Evolutionary conservation across 2,797 vertebrate genomes (phyloP).

Genomic region (Eurystomus glaucurus): DNA sequence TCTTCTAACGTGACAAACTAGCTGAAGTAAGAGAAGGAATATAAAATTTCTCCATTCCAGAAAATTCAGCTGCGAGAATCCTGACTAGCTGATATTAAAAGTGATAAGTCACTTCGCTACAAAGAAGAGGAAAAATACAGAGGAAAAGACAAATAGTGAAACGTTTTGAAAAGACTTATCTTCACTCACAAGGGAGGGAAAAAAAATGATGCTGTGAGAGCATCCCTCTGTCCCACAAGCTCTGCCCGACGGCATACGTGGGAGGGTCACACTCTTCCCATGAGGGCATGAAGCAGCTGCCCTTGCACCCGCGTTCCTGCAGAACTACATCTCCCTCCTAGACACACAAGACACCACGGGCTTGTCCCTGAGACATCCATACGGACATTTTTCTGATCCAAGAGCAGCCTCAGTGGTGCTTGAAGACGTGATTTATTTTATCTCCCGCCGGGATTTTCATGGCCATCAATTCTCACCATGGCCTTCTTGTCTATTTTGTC

Average conservation of each 20-base stretch:
- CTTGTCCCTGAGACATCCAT: accelerated
- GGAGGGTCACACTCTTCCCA: accelerated
- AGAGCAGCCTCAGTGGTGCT: background rate
- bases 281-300: background rate
- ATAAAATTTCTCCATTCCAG: background rate
- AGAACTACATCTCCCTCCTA: background rate
- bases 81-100: background rate
- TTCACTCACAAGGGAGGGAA: background rate
- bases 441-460: background rate
- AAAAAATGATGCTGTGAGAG: background rate
- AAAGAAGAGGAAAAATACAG: background rate
- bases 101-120: background rate
- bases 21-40: background rate
- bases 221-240: background rate
- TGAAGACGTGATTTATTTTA: background rate
- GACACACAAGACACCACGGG: accelerated
- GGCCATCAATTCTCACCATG: background rate
- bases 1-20: background rate
- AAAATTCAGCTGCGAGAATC: background rate
- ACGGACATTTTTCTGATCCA: background rate
- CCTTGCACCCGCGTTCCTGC: background rate
- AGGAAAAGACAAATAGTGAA: background rate
- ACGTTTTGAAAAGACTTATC: background rate
- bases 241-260: accelerated
- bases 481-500: background rate